Evolutionary conservation across 2,888 invertebrate species (phyloP), one percentile per base, ranked within the genome.

Genomic region (Drosophila neoperkinsi): DNA sequence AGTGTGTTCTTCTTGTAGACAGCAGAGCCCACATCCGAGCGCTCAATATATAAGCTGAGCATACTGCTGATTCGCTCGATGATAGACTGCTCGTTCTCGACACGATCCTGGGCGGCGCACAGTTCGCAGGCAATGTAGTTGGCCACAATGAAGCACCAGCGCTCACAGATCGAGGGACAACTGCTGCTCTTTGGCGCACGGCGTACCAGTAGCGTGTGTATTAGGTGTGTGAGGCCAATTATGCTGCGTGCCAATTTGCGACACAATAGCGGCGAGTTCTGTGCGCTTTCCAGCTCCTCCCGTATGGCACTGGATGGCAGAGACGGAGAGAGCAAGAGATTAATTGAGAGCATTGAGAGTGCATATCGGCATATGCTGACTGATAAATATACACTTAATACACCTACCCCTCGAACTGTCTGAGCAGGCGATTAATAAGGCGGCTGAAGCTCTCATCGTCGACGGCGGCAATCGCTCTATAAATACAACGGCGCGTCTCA

Each of bases 91-190:
- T 91, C 81, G 28, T 43, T 63, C 31, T 91, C 88, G 4, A 78
- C 67, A 21, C 71, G 67, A 0, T 79, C 78, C 51, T 80, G 82
- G 2, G 90, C 88, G 9, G 76, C 78, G 13, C 86, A 80, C 50
- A 90, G 59, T 60, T 90, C 91, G 52, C 89, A 90, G 50, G 88
- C 85, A 59, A 88, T 88, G 50, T 90, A 90, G 46, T 79, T 80
- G 33, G 86, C 85, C n/a, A 90, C 78, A 46, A 91, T 81, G 36
- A 78, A 79, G 53, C 85, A 80, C 74, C 91, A 85, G 18, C 85
- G 82, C 31, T 84, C 84, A 13, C 76, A 66, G 33, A 75, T 79
- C 41, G 33, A 21, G 5, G 36, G 28, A n/a, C 61, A 46, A 13
- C 56, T 67, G 25, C 43, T 53, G 34, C 31, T 46, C 21, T 61